Evolutionary conservation across 1,140 invertebrate genomes (phyloP), one percentile per base, ranked within the genome.

Genomic region (Leptoteleia sp.): DNA sequence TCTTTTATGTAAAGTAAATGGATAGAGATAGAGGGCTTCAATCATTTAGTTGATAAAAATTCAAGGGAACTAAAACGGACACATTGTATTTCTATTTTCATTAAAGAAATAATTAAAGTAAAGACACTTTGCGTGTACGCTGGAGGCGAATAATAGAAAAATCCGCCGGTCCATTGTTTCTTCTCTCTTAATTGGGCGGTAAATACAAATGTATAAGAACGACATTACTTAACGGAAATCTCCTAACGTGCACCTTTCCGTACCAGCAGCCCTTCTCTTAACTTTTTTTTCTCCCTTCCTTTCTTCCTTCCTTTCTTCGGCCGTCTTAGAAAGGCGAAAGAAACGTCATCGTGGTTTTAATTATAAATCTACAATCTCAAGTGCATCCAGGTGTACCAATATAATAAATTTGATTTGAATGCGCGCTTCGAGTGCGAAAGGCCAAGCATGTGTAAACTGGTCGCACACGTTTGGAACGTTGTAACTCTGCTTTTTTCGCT

Each of bases 331-430:
- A 80, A 59, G 75, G 50, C 64, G 37, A 78, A 68, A 72, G 67
- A 70, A 75, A 80, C 71, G 57, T 79, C 72, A 55, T 72, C 79
- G 75, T 75, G 62, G 68, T 79, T 80, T 80, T 87, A 84, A 88
- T 88, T 88, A 81, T 82, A 80, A 62, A 87, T 87, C 83, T 84
- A 80, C 70, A 64, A 77, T 76, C 82, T 87, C 80, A 70, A 87
- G 87, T 85, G 82, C 45, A 6, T 68, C 86, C 87, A 88, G 87
- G 86, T 87, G 87, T 80, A 82, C 70, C 48, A 33, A 71, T 55
- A 83, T 80, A 85, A 86, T 85, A 81, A 81, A 78, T 82, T 72
- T 29, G 4, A 61, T 29, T 43, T 68, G 13, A 80, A 67, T 75
- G 54, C 50, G 25, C 37, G 13, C 29, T 54, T 33, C 38, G 9